Percentiles rank a stretch among this genome's conserved stretches.
These are phyloP conservation scores for Tortrix viridana DNA, from an alignment of 2,888 invertebrate genomes.

Conservation along the genomic window DNA sequence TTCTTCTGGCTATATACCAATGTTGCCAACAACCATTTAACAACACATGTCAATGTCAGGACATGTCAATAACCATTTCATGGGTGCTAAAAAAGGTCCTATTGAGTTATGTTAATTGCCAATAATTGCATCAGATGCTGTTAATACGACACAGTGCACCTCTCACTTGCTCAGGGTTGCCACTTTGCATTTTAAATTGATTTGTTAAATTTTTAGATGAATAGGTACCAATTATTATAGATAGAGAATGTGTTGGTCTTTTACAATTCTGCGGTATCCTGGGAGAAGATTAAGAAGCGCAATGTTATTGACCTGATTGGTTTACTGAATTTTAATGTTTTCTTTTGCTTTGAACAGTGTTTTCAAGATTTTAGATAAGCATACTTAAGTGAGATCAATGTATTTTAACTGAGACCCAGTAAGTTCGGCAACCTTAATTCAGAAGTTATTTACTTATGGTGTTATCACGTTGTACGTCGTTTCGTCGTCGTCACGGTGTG, in stretches of 20 bases:
- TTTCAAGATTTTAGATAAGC: background rate
- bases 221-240: slow-evolving; percentile 1
- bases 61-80: slow-evolving; percentile 2
- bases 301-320: slow-evolving; percentile 28
- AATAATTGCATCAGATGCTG: slow-evolving; percentile 64
- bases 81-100: slow-evolving; percentile 53
- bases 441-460: slow-evolving; percentile 53
- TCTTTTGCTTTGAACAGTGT: slow-evolving; percentile 12
- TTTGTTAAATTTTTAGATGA: slow-evolving; percentile 11
- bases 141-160: slow-evolving; percentile 21
- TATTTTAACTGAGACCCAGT: background rate
- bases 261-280: slow-evolving; percentile 12
- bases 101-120: slow-evolving; percentile 62
- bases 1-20: too few relatives aligned
- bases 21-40: too few relatives aligned
- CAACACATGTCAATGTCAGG: too few relatives aligned
- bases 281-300: slow-evolving; percentile 8
- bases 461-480: slow-evolving; percentile 49
- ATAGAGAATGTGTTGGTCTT: background rate
- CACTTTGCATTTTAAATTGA: slow-evolving; percentile 3
- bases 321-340: slow-evolving; percentile 21
- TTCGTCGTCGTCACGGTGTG: slow-evolving; percentile 46
- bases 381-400: background rate
- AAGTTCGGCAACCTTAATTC: slow-evolving; percentile 50
- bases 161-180: slow-evolving; percentile 33